A percentile compares a stretch with the other conserved stretches of the same genome.
These are phyloP conservation scores for Apeira syringaria DNA, from an alignment of 2,888 invertebrate species.

Conservation along the genomic window DNA sequence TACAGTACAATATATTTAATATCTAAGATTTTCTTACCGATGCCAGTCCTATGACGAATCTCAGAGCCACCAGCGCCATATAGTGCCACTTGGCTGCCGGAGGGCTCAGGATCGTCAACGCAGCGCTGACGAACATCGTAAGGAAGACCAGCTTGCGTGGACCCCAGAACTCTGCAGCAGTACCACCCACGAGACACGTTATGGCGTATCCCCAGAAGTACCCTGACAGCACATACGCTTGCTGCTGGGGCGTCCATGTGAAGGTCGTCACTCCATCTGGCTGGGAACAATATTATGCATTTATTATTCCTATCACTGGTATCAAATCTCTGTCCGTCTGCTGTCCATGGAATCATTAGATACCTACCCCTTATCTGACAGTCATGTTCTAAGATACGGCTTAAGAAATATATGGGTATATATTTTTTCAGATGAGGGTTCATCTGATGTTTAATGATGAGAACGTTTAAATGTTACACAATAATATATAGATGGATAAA, in stretches of 20 bases:
- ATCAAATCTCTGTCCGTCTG: too few relatives aligned
- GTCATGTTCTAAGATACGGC: too few relatives aligned
- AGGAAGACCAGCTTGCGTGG: slow-evolving; percentile 83
- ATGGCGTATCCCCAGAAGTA: slow-evolving; percentile 84
- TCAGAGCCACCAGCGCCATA: slow-evolving; percentile 78
- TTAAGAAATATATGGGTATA: too few relatives aligned
- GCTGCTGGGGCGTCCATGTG: slow-evolving; percentile 84
- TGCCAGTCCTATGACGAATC: slow-evolving; percentile 85
- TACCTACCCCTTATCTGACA: too few relatives aligned
- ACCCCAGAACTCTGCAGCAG: slow-evolving; percentile 86
- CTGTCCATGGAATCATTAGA: too few relatives aligned
- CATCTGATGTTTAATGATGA: too few relatives aligned
- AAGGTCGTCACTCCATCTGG: slow-evolving; percentile 67
- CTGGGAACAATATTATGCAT: slow-evolving; percentile 43
- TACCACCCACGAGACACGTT: slow-evolving; percentile 85
- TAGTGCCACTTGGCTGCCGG: slow-evolving; percentile 83
- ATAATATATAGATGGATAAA: too few relatives aligned
- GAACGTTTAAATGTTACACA: too few relatives aligned
- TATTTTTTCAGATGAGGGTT: too few relatives aligned
- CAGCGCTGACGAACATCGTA: slow-evolving; percentile 77
- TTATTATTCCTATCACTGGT: too few relatives aligned
- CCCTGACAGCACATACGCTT: slow-evolving; percentile 85
- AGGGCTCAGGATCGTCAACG: slow-evolving; percentile 85
- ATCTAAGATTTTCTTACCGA: slow-evolving; percentile 70
- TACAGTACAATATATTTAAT: too few relatives aligned